Evolutionary conservation across 1,140 invertebrate species (phyloP).

Genomic region (Trigoniulus corallinus): DNA sequence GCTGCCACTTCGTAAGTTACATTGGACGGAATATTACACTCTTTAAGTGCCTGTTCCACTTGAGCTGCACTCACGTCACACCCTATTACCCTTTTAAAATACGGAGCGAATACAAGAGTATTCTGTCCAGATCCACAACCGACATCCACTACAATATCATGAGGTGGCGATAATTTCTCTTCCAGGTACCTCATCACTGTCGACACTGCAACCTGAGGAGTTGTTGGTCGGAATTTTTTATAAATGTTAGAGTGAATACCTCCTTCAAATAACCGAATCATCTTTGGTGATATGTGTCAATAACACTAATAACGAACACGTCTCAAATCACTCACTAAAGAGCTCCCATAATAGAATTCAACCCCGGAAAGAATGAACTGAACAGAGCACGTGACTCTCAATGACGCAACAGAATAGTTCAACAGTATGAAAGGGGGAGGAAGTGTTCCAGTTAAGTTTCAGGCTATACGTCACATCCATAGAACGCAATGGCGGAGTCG

Average conservation of each 20-base stretch:
- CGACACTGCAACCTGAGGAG: background rate
- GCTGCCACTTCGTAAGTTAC: background rate
- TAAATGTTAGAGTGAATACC: background rate
- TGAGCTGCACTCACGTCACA: slow-evolving; percentile 11
- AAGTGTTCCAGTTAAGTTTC: too few relatives aligned
- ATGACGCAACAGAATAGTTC: too few relatives aligned
- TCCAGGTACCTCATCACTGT: background rate
- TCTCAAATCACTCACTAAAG: too few relatives aligned
- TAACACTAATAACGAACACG: too few relatives aligned
- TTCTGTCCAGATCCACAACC: slow-evolving; percentile 13
- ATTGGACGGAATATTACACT: background rate
- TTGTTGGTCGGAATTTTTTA: background rate
- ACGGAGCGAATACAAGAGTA: slow-evolving; percentile 2
- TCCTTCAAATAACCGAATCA: background rate
- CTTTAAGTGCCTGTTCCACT: background rate
- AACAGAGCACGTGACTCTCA: too few relatives aligned
- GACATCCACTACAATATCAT: background rate
- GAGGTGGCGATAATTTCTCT: background rate
- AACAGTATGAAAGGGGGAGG: too few relatives aligned
- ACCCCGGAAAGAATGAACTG: too few relatives aligned
- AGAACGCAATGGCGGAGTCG: too few relatives aligned
- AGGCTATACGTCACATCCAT: too few relatives aligned
- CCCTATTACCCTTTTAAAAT: slow-evolving; percentile 9
- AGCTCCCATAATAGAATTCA: too few relatives aligned
- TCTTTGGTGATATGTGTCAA: too few relatives aligned